These are phyloP conservation scores for Tragulus kanchil DNA, from an alignment of 2,113 vertebrate species.

Conservation along the genomic window DNA sequence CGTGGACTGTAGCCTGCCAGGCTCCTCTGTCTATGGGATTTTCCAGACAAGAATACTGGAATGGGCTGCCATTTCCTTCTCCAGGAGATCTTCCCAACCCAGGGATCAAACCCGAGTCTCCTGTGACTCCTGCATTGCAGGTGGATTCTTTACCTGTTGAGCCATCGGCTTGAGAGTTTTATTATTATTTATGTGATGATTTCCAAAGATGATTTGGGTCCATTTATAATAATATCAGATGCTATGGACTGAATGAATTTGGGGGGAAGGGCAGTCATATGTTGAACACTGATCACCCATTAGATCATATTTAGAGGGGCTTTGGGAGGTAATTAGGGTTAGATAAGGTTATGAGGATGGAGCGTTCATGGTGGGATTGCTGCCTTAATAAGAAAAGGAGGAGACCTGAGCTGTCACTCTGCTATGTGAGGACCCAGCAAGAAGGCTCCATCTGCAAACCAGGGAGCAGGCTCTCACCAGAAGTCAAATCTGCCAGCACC, in stretches of 20 bases:
- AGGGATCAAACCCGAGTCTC: too few species aligned
- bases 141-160: too few species aligned
- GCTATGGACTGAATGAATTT: not conserved
- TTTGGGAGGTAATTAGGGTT: not conserved
- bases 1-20: too few species aligned
- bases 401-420: not conserved
- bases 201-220: conserved; percentile 45
- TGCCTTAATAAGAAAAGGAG: not conserved
- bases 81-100: too few species aligned
- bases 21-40: too few species aligned
- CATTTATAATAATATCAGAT: not conserved
- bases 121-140: too few species aligned
- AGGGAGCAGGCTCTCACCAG: not conserved
- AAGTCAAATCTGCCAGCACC: not conserved
- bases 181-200: not conserved
- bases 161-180: not conserved
- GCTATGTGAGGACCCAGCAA: not conserved
- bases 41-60: too few species aligned
- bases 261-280: not conserved
- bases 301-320: not conserved
- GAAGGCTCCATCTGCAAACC: fast-evolving
- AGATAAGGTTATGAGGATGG: not conserved
- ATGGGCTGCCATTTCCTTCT: too few species aligned
- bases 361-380: not conserved
- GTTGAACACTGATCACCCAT: not conserved